Conservation (phyloP, 2,888 invertebrate genomes). For the Leistus spinibarbis region DNA sequence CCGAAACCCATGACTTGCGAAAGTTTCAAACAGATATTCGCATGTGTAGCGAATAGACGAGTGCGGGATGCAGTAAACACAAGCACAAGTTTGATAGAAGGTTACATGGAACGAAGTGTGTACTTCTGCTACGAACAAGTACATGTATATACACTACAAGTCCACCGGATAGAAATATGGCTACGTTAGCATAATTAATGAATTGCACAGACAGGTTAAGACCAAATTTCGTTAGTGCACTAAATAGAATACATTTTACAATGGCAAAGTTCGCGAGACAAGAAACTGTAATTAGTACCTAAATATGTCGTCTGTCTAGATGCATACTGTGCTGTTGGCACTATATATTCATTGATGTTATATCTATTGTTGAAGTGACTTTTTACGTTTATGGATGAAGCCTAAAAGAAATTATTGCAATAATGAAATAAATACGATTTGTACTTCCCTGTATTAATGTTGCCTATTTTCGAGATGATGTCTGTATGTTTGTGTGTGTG, state of each 20-base stretch:
- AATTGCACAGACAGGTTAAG: constrained; percentile 9
- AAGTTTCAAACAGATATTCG: constrained; percentile 12
- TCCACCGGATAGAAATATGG: constrained; percentile 33
- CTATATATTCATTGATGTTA: no score
- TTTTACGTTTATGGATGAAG: no score
- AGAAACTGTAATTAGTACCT: constrained; percentile 25
- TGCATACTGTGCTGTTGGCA: no score
- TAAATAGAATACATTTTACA: no score
- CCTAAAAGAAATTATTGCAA: no score
- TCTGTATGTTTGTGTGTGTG: no score
- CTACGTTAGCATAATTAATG: constrained; percentile 33
- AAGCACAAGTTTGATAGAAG: background rate
- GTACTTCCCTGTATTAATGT: background rate
- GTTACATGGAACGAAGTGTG: background rate
- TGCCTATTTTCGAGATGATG: background rate
- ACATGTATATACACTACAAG: background rate
- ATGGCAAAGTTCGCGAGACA: constrained; percentile 4
- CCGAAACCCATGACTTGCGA: constrained; percentile 23
- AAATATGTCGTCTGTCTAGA: background rate
- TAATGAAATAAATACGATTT: no score
- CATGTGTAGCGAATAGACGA: constrained; percentile 1
- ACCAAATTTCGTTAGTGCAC: constrained; percentile 15
- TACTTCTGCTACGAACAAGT: no score
- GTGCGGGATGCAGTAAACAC: background rate
- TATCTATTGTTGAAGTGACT: no score